Base-by-base conservation (phyloP, 2,888 invertebrate species). In the Alloscopus bannaensis region DNA sequence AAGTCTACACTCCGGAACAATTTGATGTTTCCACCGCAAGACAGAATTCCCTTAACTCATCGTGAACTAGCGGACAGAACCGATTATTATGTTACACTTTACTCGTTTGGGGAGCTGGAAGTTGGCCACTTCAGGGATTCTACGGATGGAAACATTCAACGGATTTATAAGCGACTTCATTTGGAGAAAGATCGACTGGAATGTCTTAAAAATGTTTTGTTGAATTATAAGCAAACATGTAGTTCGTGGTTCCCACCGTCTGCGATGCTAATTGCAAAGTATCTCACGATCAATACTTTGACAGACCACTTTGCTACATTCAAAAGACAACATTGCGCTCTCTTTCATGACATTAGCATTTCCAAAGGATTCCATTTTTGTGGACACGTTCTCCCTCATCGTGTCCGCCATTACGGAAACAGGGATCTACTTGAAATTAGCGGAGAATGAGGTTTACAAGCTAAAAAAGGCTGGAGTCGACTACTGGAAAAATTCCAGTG, bases 331-430 rank as follows among this genome's bases (percentile, higher is more conserved):
- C 18, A 71, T 80, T 16, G 55, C 81, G 8, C 28, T 76, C 2
- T 76, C 72, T 1, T 76, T 62, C 28, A 81, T 83, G 81, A 81
- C 83, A 1, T 13, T 83, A 3, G 81, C 70, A 0, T 83, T 83
- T 73, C 68, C 60, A 13, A 81, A 73, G 22, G 79, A 81, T 40
- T 83, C 83, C 6, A 72, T 76, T 69, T 28, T 71, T 18, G 76
- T 70, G 6, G 83, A 83, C 50, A 47, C 81, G 2, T 81, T 83
- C 47, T 50, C 62, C 2, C 47, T 59, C 1, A 65, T 83, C 20
- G 60, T 80, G 0, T 28, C 59, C 1, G 42, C 42, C 11, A 24
- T 83, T 0, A 45, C 60, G 6, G 83, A 83, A 28, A 20, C 42
- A 11, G 81, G 81, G 18, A 57, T 81, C n/a, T 80, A 79, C 18